Evolutionary conservation across 2,888 invertebrate species (phyloP).

Genomic region (Linnaemya tessellans): DNA sequence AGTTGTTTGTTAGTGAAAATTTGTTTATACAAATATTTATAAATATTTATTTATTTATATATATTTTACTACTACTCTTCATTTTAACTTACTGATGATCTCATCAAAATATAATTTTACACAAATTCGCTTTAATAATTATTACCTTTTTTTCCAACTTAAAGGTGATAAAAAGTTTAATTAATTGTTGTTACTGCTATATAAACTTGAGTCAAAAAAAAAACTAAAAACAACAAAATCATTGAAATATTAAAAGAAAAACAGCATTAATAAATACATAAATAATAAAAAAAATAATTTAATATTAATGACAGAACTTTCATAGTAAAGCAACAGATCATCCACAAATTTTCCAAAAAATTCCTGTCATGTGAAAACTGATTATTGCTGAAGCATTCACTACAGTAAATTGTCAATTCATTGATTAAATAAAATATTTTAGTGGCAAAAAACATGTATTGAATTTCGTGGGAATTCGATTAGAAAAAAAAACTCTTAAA

Average conservation of each 20-base stretch:
- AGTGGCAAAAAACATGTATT: not conserved
- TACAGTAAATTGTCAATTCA: not conserved
- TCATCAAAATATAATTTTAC: slow-evolving; percentile 64
- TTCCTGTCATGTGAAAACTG: not conserved
- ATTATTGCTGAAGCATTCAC: not conserved
- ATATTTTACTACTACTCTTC: slow-evolving; percentile 6
- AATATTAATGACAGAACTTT: not conserved
- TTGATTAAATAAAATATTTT: not conserved
- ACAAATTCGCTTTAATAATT: slow-evolving; percentile 14
- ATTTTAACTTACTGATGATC: slow-evolving; percentile 59
- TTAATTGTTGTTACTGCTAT: slow-evolving; percentile 40
- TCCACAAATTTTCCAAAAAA: not conserved
- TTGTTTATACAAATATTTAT: slow-evolving; percentile 48
- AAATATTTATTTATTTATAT: not conserved
- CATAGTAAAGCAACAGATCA: not conserved
- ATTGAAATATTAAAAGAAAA: slow-evolving; percentile 1
- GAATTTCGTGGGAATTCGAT: slow-evolving; percentile 16
- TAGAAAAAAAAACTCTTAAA: not conserved
- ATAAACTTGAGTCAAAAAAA: slow-evolving; percentile 17
- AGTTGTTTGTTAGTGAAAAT: slow-evolving; percentile 11
- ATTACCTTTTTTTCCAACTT: slow-evolving; percentile 6
- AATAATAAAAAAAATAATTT: no score
- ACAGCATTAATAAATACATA: no score
- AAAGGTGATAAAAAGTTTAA: slow-evolving; percentile 55
- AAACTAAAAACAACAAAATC: not conserved